phyloP scores from a whole-genome alignment of 2,888 invertebrate genomes.

The Eupithecia pulchellata region DNA sequence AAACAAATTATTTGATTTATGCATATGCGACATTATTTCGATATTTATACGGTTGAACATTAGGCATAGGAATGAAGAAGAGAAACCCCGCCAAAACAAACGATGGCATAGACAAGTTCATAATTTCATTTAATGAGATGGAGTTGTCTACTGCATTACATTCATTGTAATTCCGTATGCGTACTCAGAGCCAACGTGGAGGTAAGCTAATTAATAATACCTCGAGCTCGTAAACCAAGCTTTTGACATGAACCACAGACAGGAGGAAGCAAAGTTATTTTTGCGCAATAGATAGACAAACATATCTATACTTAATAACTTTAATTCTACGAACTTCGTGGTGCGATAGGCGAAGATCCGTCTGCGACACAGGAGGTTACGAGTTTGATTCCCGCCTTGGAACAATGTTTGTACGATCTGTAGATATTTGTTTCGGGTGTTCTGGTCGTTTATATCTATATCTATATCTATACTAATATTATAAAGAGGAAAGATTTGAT shows the following conservation, averaged over 20 bases:
- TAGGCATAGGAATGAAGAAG: not conserved
- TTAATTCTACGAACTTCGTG: too few relatives aligned
- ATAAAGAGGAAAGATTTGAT: too few relatives aligned
- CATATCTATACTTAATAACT: too few relatives aligned
- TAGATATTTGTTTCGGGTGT: too few relatives aligned
- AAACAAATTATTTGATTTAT: too few relatives aligned
- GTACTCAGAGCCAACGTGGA: conserved; percentile 52
- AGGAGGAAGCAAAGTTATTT: conserved; percentile 8
- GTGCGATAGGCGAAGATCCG: too few relatives aligned
- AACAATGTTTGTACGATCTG: too few relatives aligned
- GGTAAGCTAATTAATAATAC: conserved; percentile 64
- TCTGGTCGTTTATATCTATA: too few relatives aligned
- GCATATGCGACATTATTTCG: not conserved
- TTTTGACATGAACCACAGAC: conserved; percentile 48
- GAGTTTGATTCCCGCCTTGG: too few relatives aligned
- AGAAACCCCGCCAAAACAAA: conserved; percentile 11
- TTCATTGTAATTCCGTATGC: conserved; percentile 59
- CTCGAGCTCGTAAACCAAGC: conserved; percentile 58
- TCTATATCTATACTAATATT: too few relatives aligned
- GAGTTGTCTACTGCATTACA: conserved; percentile 45
- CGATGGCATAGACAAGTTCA: conserved; percentile 18
- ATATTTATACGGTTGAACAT: not conserved
- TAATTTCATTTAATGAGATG: conserved; percentile 17
- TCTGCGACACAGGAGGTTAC: too few relatives aligned
- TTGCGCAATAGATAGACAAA: too few relatives aligned